Base-by-base conservation (phyloP, 2,113 vertebrate genomes). In the Otolemur garnettii region DNA sequence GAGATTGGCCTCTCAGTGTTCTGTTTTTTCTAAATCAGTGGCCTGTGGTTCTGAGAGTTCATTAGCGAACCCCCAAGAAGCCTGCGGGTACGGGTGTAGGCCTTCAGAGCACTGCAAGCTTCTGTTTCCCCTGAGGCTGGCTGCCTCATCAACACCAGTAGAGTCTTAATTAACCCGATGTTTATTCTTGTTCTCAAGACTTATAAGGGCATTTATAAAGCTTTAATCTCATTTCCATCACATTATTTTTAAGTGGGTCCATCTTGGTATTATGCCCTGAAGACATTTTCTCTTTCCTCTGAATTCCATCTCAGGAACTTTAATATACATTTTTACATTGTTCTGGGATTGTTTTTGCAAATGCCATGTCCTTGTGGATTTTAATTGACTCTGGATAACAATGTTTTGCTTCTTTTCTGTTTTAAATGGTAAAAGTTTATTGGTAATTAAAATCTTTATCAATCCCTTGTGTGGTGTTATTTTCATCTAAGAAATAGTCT, bases 341-440 rank as follows among this genome's bases (percentile, higher is more conserved):
- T 74, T 96, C 42, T 6, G 83, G 68, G 10, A 22, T 50, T 74
- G 38, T 22, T 87, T 94, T 91, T 74, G 42, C 72, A 93, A 81
- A 85, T 82, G 33, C 24, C 42, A 7, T 15, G 24, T 42, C 38
- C 88, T 89, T n/a, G 82, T 55, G 68, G 90, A 17, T 33, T 11
- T 74, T 80, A 75, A 77, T 57, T 38, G 62, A 92, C 87, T 69
- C 72, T 60, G 71, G 82, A 69, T 93, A 59, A 82, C 86, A 77
- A 69, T n/a, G 50, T 42, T 92, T 92, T 88, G 28, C 17, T 86
- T 78, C 91, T 93, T 95, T 85, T 92, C n/a, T 78, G 11, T 72
- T 90, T 91, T 66, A 64, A 64, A 14, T 64, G 38, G 19, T 53
- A 7, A 69, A 64, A 64, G 11, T 81, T 85, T 64, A 45, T 42